A percentile compares a stretch with the other conserved stretches of the same genome.
Conservation (phyloP, 1,140 invertebrate genomes). For the Uloborus diversus region DNA sequence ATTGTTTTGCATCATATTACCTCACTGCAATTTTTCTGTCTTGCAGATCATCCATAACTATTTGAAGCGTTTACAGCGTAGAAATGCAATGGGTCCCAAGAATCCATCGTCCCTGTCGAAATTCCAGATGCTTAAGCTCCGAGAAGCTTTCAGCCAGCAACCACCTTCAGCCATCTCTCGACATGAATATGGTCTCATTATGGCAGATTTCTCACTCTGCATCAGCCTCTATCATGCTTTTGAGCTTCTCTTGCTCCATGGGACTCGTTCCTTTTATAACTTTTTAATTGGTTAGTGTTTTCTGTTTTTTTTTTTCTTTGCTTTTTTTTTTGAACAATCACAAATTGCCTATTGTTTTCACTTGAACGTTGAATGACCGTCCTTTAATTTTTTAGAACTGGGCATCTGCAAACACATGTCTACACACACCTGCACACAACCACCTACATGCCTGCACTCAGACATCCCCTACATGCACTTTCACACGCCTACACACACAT, state of each 20-base stretch:
- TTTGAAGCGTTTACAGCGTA: slow-evolving; percentile 39
- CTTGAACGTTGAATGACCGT: no score
- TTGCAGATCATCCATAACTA: slow-evolving; percentile 57
- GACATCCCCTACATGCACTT: no score
- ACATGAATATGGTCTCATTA: slow-evolving; percentile 67
- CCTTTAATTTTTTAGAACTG: no score
- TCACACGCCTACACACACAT: no score
- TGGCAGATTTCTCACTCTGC: slow-evolving; percentile 79
- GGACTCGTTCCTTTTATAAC: slow-evolving; percentile 75
- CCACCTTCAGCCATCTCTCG: slow-evolving; percentile 65
- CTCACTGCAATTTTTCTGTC: neutral
- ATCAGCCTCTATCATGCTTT: slow-evolving; percentile 86
- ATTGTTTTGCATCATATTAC: neutral
- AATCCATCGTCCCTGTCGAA: slow-evolving; percentile 68
- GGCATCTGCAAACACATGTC: no score
- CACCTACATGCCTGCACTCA: no score
- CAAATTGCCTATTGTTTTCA: no score
- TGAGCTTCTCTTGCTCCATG: slow-evolving; percentile 81
- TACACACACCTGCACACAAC: no score
- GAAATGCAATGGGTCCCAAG: slow-evolving; percentile 66
- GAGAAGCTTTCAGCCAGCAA: slow-evolving; percentile 69
- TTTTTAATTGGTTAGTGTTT: slow-evolving; percentile 65
- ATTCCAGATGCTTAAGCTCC: slow-evolving; percentile 67
- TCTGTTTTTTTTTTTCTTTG: no score
- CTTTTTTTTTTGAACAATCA: no score